These are phyloP conservation scores for Antitype chi DNA, from an alignment of 2,888 invertebrate genomes.

Conservation along the genomic window DNA sequence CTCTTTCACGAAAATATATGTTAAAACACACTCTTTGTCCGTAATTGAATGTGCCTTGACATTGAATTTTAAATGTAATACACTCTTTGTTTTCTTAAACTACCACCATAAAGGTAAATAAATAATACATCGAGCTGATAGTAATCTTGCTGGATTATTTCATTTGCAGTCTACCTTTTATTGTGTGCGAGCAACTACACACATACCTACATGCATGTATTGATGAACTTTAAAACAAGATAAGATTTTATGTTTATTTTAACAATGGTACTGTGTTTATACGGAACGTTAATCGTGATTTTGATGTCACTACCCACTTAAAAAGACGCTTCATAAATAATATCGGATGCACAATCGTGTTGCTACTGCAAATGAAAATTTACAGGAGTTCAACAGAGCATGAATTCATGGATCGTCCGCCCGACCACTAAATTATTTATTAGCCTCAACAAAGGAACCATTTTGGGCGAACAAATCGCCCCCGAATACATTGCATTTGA, in stretches of 20 bases:
- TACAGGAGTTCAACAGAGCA: constrained; percentile 77
- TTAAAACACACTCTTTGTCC: constrained; percentile 77
- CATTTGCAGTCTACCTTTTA: constrained; percentile 58
- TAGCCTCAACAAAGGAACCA: constrained; percentile 80
- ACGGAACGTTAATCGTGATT: constrained; percentile 71
- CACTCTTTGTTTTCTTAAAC: constrained; percentile 79
- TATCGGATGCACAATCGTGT: constrained; percentile 68
- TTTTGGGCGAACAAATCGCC: constrained; percentile 81
- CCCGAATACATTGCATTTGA: constrained; percentile 80
- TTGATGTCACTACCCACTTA: constrained; percentile 70
- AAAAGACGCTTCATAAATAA: constrained; percentile 71
- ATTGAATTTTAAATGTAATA: constrained; percentile 86
- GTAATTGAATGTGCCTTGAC: constrained; percentile 81
- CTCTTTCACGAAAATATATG: constrained; percentile 78
- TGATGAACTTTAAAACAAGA: constrained; percentile 65
- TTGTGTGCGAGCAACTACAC: constrained; percentile 28
- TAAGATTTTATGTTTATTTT: constrained; percentile 66
- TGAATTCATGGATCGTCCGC: constrained; percentile 75
- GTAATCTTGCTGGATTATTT: constrained; percentile 72
- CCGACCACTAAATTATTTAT: constrained; percentile 81
- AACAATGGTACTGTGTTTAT: constrained; percentile 67
- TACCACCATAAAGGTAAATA: constrained; percentile 70
- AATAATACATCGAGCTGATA: constrained; percentile 69
- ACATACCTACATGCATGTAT: constrained; percentile 24
- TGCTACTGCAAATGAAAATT: constrained; percentile 69